Percentiles rank a stretch among this genome's conserved stretches.
Evolutionary conservation across 2,888 invertebrate genomes (phyloP).

Genomic region (Amiota mariae): DNA sequence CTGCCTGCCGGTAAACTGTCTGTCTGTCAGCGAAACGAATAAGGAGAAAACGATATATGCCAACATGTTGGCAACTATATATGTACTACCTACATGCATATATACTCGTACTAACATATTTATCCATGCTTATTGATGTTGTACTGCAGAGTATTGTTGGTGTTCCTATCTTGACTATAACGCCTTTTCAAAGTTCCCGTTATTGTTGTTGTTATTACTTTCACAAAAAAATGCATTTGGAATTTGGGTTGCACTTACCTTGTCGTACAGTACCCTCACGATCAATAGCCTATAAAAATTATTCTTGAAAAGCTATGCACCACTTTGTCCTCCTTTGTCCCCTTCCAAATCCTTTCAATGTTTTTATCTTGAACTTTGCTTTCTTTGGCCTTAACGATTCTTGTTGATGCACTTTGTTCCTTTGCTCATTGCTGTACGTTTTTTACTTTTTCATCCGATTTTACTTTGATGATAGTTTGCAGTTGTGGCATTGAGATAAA

Average conservation of each 20-base stretch:
- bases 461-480: conserved; percentile 4
- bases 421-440: neutral
- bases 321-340: neutral
- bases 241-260: conserved; percentile 3
- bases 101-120: neutral
- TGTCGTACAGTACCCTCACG: neutral
- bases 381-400: neutral
- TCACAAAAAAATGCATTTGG: conserved; percentile 23
- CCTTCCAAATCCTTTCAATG: neutral
- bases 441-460: neutral
- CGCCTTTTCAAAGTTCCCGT: too few species aligned
- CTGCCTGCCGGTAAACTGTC: too few species aligned
- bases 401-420: neutral
- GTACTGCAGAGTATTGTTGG: neutral
- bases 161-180: too few species aligned
- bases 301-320: conserved; percentile 19
- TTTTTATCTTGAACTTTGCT: neutral
- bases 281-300: neutral
- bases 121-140: neutral
- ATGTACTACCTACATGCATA: too few species aligned
- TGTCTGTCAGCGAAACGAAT: neutral
- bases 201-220: too few species aligned
- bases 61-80: neutral
- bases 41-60: neutral
- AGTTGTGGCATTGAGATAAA: conserved; percentile 20